These are phyloP conservation scores for Plagodis dolabraria DNA, from an alignment of 2,888 invertebrate species.

Conservation along the genomic window DNA sequence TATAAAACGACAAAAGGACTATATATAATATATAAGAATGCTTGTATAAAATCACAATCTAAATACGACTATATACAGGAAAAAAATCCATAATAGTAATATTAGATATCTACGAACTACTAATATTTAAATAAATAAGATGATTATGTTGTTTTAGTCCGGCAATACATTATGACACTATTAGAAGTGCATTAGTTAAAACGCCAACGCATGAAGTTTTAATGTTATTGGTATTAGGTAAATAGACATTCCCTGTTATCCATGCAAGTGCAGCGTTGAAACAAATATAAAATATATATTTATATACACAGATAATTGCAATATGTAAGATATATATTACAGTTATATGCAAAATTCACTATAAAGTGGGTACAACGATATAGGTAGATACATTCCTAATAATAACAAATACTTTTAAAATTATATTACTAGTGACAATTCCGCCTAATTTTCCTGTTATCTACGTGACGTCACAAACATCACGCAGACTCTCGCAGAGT, in stretches of 20 bases:
- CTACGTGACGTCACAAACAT: too few species aligned
- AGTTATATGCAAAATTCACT: too few species aligned
- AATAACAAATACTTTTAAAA: too few species aligned
- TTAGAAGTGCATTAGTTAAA: slow-evolving; percentile 12
- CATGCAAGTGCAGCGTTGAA: slow-evolving; percentile 77
- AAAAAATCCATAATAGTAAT: neutral
- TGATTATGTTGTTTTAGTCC: slow-evolving; percentile 2
- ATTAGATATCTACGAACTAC: too few species aligned
- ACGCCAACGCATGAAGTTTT: slow-evolving; percentile 2
- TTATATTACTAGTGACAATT: too few species aligned
- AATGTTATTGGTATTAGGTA: slow-evolving; percentile 27
- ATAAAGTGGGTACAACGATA: too few species aligned
- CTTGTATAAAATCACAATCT: too few species aligned
- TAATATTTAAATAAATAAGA: neutral
- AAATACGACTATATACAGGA: neutral
- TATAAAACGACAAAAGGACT: too few species aligned
- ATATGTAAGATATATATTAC: slow-evolving; percentile 16
- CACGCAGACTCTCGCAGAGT: too few species aligned
- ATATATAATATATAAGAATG: too few species aligned
- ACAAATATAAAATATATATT: slow-evolving; percentile 51
- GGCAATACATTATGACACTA: slow-evolving; percentile 8
- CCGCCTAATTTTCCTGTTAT: too few species aligned
- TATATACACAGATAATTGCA: slow-evolving; percentile 35
- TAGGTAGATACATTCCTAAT: too few species aligned
- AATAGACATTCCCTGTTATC: slow-evolving; percentile 76